Conservation (phyloP, 1,140 invertebrate genomes). For the Armadillidium nasatum region DNA sequence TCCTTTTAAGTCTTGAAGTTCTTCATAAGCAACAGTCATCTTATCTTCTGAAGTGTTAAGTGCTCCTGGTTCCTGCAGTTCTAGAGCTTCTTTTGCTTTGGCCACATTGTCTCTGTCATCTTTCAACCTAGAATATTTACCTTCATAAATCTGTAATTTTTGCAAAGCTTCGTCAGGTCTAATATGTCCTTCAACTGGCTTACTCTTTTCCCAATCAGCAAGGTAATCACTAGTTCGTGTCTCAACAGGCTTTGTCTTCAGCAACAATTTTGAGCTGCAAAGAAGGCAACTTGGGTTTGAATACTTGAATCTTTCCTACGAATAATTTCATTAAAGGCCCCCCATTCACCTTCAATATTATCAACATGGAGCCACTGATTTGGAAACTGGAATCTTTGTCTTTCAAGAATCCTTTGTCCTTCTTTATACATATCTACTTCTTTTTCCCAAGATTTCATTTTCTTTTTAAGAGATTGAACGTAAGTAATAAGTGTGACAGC, state of each 20-base stretch:
- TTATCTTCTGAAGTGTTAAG: constrained; percentile 72
- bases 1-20: constrained; percentile 89
- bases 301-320: constrained; percentile 96
- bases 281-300: constrained; percentile 92
- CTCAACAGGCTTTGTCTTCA: constrained; percentile 97
- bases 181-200: constrained; percentile 90
- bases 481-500: constrained; percentile 98
- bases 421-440: constrained; percentile 63
- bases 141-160: constrained; percentile 86
- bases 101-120: constrained; percentile 97
- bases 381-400: constrained; percentile 97
- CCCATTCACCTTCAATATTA: constrained; percentile 99
- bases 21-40: constrained; percentile 90
- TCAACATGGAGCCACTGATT: constrained; percentile 95
- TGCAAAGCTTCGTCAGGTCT: constrained; percentile 91
- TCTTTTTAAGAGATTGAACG: constrained; percentile 93
- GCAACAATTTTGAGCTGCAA: constrained; percentile 99
- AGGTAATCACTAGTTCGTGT: constrained; percentile 87
- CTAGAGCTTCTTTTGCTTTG: constrained; percentile 96
- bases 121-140: constrained; percentile 87
- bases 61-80: constrained; percentile 76
- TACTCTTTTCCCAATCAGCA: constrained; percentile 92
- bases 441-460: constrained; percentile 75
- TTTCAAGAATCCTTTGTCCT: constrained; percentile 93
- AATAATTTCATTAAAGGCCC: constrained; percentile 98